Evolutionary conservation across 2,888 invertebrate genomes (phyloP).

Genomic region (Tromatobia lineatoria): DNA sequence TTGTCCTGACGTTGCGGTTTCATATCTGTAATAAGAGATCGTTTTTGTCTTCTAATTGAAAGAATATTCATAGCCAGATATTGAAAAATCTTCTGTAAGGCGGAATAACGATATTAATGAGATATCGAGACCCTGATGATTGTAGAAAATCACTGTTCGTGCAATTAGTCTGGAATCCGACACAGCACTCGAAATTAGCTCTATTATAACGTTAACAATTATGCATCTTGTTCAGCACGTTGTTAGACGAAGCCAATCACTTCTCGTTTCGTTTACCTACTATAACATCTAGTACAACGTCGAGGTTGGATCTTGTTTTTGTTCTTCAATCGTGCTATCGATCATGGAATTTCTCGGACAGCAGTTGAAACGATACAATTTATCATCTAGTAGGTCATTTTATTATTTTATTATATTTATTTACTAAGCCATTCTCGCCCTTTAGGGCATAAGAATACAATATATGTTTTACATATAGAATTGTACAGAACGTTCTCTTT

Average conservation of each 20-base stretch:
- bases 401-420: too few species aligned
- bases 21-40: neutral
- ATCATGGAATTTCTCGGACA: neutral
- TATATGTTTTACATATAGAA: too few species aligned
- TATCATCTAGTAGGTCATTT: too few species aligned
- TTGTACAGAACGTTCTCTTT: too few species aligned
- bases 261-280: neutral
- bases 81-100: neutral
- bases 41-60: conserved; percentile 3
- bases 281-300: conserved; percentile 10
- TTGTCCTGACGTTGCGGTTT: neutral
- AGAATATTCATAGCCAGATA: neutral
- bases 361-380: too few species aligned
- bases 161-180: conserved; percentile 37
- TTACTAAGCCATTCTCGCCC: too few species aligned
- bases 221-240: conserved; percentile 19
- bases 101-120: neutral
- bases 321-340: neutral
- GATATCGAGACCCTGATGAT: neutral
- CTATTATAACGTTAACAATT: conserved; percentile 22
- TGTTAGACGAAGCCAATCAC: conserved; percentile 11
- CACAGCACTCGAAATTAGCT: conserved; percentile 30
- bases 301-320: conserved; percentile 34
- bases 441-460: too few species aligned
- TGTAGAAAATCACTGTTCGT: conserved; percentile 36